Conservation (phyloP, 2,113 vertebrate species). For the Cyprinus carpio region DNA sequence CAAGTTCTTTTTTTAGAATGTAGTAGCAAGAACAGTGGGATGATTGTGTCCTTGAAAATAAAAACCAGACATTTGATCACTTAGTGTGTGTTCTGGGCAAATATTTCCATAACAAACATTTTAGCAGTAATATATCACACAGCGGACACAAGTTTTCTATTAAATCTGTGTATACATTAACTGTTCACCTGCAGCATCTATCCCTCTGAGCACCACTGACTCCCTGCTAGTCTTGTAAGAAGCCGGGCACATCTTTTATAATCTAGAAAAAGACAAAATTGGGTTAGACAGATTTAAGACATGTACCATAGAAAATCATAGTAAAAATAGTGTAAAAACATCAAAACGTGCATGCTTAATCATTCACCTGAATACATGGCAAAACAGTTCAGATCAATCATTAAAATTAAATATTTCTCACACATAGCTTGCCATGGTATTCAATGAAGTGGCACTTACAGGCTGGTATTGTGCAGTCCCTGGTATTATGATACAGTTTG, state of each 20-base stretch:
- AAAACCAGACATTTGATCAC: constrained; percentile 5
- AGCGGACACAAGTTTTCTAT: not conserved
- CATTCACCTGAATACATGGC: not conserved
- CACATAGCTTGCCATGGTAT: constrained; percentile 3
- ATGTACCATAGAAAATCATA: not conserved
- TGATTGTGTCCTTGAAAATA: constrained; percentile 20
- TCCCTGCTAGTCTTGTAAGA: constrained; percentile 88
- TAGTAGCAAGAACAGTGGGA: not conserved
- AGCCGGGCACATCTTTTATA: constrained; percentile 93
- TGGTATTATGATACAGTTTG: constrained; percentile 89
- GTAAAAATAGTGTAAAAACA: not conserved
- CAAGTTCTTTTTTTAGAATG: constrained; percentile 25
- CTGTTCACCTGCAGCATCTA: constrained; percentile 68
- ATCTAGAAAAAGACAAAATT: constrained; percentile 72
- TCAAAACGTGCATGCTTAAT: not conserved
- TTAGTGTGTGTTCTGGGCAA: constrained; percentile 27
- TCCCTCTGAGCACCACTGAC: constrained; percentile 85
- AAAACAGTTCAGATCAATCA: not conserved
- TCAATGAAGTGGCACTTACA: constrained; percentile 79
- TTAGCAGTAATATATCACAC: not conserved
- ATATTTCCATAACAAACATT: constrained; percentile 2
- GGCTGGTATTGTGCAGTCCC: constrained; percentile 89
- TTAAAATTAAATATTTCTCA: not conserved
- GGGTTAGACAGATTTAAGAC: not conserved
- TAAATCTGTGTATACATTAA: constrained; percentile 20